phyloP scores from a whole-genome alignment of 2,888 invertebrate species.

The Entomobrya multifasciata region DNA sequence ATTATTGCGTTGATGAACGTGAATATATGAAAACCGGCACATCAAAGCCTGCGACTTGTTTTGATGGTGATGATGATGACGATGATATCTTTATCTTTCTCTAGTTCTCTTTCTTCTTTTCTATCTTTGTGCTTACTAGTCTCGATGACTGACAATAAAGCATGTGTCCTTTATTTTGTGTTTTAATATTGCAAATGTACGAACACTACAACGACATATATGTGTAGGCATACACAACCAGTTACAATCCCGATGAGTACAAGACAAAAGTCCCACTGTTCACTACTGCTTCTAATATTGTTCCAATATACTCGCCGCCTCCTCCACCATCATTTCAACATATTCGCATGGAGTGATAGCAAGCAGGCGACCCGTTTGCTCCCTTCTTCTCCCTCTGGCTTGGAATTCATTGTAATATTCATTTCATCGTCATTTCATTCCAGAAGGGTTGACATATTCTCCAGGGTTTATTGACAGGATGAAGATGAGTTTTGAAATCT shows the following conservation, averaged over 20 bases:
- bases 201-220: not conserved
- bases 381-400: not conserved
- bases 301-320: not conserved
- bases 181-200: conserved; percentile 37
- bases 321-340: not conserved
- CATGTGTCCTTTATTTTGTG: conserved; percentile 48
- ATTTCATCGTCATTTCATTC: conserved; percentile 67
- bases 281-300: too few species aligned
- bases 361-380: conserved; percentile 22
- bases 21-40: conserved; percentile 13
- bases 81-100: conserved; percentile 29
- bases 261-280: too few species aligned
- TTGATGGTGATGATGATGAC: conserved; percentile 8
- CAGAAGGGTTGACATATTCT: conserved; percentile 66
- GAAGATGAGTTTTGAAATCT: conserved; percentile 73
- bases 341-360: not conserved
- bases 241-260: not conserved
- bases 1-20: not conserved
- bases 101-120: not conserved
- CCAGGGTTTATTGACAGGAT: conserved; percentile 70
- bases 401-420: conserved; percentile 66
- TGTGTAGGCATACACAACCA: not conserved
- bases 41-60: conserved; percentile 53
- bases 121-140: not conserved
- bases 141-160: conserved; percentile 50